Evolutionary conservation across 2,888 invertebrate genomes (phyloP).

Genomic region (Danaus chrysippus): DNA sequence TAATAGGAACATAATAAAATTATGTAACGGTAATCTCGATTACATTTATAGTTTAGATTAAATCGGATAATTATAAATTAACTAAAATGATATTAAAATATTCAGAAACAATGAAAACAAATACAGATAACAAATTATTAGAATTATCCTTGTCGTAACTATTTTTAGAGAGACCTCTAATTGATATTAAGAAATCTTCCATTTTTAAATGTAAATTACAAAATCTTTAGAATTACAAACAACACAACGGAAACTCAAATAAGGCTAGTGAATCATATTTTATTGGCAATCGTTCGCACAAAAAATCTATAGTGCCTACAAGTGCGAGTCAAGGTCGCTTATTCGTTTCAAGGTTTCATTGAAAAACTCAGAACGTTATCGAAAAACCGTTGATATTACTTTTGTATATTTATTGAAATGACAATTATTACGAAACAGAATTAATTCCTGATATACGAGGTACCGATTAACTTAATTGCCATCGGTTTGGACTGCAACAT

Average conservation of each 20-base stretch:
- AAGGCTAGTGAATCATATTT: conserved; percentile 31
- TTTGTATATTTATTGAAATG: not conserved
- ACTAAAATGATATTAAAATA: no score
- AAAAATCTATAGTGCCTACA: conserved; percentile 24
- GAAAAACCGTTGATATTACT: conserved; percentile 1
- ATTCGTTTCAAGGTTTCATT: conserved; percentile 20
- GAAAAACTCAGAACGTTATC: conserved; percentile 10
- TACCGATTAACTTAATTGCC: no score
- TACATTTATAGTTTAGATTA: no score
- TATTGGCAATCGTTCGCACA: conserved; percentile 22
- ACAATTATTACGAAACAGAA: no score
- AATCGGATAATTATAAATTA: no score
- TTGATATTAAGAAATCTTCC: conserved; percentile 5
- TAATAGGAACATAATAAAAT: no score
- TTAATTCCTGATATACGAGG: no score
- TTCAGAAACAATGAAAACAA: no score
- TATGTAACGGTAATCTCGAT: no score
- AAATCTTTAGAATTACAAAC: conserved; percentile 13
- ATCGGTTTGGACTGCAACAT: no score
- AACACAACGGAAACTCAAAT: conserved; percentile 27
- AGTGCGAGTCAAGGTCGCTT: conserved; percentile 23
- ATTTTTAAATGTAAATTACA: conserved; percentile 10
- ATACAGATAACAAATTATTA: no score
- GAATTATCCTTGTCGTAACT: no score
- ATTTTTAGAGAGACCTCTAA: not conserved